Conservation (phyloP, 2,888 invertebrate species). For the Raillietiella orientalis region DNA sequence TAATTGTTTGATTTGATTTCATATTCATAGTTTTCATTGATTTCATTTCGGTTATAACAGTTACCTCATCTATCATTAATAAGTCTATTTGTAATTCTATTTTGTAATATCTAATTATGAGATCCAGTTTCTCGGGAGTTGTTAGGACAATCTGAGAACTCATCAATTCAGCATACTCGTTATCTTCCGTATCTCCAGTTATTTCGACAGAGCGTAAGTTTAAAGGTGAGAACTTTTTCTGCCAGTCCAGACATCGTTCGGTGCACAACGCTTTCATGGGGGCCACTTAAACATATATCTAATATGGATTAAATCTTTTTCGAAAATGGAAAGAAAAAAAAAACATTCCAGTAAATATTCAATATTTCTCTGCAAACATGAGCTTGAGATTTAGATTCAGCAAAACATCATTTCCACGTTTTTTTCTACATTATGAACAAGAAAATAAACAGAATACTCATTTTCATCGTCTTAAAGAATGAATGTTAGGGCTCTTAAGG, state of each 20-base stretch:
- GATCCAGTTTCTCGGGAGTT: slow-evolving; percentile 61
- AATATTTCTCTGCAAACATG: slow-evolving; percentile 1
- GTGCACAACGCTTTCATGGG: slow-evolving; percentile 45
- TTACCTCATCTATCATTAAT: slow-evolving; percentile 36
- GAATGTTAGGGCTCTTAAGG: too few species aligned
- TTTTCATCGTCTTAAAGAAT: too few species aligned
- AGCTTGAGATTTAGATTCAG: too few species aligned
- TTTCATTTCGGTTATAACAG: not conserved
- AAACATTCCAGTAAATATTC: slow-evolving; percentile 4
- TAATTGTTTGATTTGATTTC: not conserved
- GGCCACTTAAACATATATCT: slow-evolving; percentile 24
- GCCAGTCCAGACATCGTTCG: slow-evolving; percentile 36
- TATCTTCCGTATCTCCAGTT: slow-evolving; percentile 37
- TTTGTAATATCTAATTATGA: slow-evolving; percentile 35
- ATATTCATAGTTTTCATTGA: slow-evolving; percentile 1
- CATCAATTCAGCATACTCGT: slow-evolving; percentile 18
- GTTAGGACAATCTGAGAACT: slow-evolving; percentile 29
- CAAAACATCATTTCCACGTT: too few species aligned
- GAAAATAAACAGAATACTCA: too few species aligned
- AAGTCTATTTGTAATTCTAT: slow-evolving; percentile 24
- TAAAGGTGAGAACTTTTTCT: slow-evolving; percentile 24
- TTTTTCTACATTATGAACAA: too few species aligned
- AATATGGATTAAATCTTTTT: not conserved
- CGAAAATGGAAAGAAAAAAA: not conserved
- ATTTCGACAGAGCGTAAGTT: slow-evolving; percentile 30